Evolutionary conservation across 2,797 vertebrate species (phyloP).

Genomic region (Gobionotothen gibberifrons): DNA sequence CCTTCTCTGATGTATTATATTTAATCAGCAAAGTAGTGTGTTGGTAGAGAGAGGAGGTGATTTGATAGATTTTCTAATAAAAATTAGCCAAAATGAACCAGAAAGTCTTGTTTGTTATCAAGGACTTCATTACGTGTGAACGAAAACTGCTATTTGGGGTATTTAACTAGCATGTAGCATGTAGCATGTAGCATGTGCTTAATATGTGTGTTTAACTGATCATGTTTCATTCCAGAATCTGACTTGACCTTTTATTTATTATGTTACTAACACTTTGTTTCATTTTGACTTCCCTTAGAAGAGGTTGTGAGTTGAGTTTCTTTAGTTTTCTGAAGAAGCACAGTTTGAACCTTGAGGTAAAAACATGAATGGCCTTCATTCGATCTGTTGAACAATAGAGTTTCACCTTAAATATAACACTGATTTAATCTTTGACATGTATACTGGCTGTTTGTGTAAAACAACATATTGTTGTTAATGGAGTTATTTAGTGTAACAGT

Average conservation of each 20-base stretch:
- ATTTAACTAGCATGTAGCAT: too few relatives aligned
- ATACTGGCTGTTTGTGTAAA: not conserved
- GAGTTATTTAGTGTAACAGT: conserved; percentile 2
- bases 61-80: too few relatives aligned
- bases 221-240: not conserved
- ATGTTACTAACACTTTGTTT: conserved; percentile 16
- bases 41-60: too few relatives aligned
- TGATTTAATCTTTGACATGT: not conserved
- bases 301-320: not conserved
- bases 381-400: not conserved
- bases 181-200: too few relatives aligned
- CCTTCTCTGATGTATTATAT: too few relatives aligned
- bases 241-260: not conserved
- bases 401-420: not conserved
- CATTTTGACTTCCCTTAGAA: conserved; percentile 3
- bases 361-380: too few relatives aligned
- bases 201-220: not conserved
- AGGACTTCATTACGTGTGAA: too few relatives aligned
- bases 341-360: not conserved
- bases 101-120: too few relatives aligned
- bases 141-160: too few relatives aligned
- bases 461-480: not conserved
- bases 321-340: not conserved
- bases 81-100: too few relatives aligned
- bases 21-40: too few relatives aligned